Evolutionary conservation across 2,888 invertebrate species (phyloP), one percentile per base, ranked within the genome.

Genomic region (Crematogaster levior): DNA sequence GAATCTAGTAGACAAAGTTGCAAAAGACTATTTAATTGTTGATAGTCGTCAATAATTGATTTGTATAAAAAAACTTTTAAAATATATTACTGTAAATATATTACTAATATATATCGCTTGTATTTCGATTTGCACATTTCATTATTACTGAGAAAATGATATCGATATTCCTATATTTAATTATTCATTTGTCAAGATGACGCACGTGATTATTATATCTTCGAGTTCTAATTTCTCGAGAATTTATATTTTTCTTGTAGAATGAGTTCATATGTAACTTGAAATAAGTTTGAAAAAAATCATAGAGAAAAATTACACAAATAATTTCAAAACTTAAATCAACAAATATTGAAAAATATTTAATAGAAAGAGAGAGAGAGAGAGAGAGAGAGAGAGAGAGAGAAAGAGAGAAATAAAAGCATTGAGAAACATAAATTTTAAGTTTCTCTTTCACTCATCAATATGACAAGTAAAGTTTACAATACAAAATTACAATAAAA

Each of bases 1-100:
- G 10, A 65, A 40, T 65, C 27, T 40, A 61, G 7, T 15, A 30
- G n/a, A 61, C 18, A 21, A 60, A 75, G 12, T 34, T 27, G 37
- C 46, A 34, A 24, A 61, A 46, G 43, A 75, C 15, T 51, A 48
- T 53, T 40, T 75, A 40, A 65, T 65, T 65, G 40, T 65, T 51
- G 40, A 53, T 77, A 65, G 15, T 30, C 30, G 24, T 37, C n/a
- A 15, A 37, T 68, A 43, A n/a, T 18, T 40, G 10, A 43, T 66
- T 53, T 43, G 12, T 7, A 30, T 21, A 77, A 66, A 53, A 75
- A 74, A 53, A 3, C 12, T 66, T 56, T 77, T 53, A 21, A 66
- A 12, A 77, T 56, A 43, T 40, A 77, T n/a, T n/a, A n/a, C n/a
- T n/a, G n/a, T n/a, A n/a, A n/a, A n/a, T n/a, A n/a, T n/a, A n/a